Percentiles rank a stretch among this genome's conserved stretches.
Evolutionary conservation across 1,140 invertebrate genomes (phyloP).

Genomic region (Musca domestica): DNA sequence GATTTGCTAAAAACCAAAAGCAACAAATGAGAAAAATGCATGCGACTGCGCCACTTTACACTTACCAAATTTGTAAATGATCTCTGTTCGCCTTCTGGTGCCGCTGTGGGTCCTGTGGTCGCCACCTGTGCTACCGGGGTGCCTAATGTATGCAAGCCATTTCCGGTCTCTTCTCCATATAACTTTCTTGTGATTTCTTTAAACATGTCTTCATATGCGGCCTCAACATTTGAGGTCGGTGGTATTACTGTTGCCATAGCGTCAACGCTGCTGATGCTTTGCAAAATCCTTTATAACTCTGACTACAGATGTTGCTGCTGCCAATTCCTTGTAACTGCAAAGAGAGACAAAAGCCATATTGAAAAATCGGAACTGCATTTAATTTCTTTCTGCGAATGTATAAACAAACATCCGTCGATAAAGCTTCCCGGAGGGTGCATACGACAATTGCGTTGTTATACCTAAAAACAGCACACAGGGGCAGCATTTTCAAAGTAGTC

Average conservation of each 20-base stretch:
- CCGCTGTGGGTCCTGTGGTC: constrained; percentile 51
- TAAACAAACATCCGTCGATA: constrained; percentile 2
- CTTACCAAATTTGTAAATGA: constrained; percentile 54
- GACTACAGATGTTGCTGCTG: constrained; percentile 15
- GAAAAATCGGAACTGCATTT: neutral
- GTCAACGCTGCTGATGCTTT: constrained; percentile 16
- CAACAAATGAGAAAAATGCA: neutral
- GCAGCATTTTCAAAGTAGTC: too few relatives aligned
- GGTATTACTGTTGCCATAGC: constrained; percentile 52
- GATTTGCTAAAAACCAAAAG: constrained; percentile 32
- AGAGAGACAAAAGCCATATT: constrained; percentile 14
- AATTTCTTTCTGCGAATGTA: neutral
- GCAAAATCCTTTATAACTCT: constrained; percentile 1
- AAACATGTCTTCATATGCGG: constrained; percentile 55
- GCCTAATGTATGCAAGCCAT: constrained; percentile 56
- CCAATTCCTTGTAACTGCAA: constrained; percentile 25
- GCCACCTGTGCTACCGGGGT: constrained; percentile 53
- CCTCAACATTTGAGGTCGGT: constrained; percentile 53
- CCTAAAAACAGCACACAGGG: too few relatives aligned
- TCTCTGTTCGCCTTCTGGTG: constrained; percentile 49
- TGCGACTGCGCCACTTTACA: neutral
- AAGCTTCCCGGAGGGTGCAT: too few relatives aligned
- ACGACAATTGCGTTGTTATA: too few relatives aligned
- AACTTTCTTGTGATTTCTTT: constrained; percentile 88
- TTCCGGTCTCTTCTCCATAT: constrained; percentile 76